Percentiles rank a stretch among this genome's conserved stretches.
Conservation (phyloP, 2,797 vertebrate species). For the Dendrocincla tyrannina region DNA sequence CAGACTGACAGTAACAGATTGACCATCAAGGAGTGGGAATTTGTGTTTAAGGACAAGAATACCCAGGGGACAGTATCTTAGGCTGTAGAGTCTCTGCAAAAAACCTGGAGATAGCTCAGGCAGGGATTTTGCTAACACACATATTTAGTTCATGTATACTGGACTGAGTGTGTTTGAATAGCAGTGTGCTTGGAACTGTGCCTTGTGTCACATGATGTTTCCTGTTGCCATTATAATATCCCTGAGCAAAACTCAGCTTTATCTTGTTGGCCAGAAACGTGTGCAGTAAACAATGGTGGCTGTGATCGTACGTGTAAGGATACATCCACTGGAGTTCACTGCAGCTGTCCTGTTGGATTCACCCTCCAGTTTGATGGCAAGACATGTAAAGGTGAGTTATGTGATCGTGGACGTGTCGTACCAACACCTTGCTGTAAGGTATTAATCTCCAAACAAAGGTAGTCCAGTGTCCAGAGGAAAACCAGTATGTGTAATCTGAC, state of each 20-base stretch:
- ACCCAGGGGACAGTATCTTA: not conserved
- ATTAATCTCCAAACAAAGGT: not conserved
- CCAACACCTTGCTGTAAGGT: not conserved
- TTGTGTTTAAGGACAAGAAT: not conserved
- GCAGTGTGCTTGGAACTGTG: not conserved
- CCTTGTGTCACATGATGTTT: not conserved
- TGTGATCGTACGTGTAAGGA: constrained; percentile 98
- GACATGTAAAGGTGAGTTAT: constrained; percentile 91
- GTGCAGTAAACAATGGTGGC: constrained; percentile 95
- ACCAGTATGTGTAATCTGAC: not conserved
- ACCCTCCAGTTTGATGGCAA: constrained; percentile 94
- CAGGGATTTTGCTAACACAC: not conserved
- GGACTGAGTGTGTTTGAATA: not conserved
- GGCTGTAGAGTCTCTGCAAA: not conserved
- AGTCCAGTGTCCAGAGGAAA: not conserved
- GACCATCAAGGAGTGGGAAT: not conserved
- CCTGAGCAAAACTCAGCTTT: constrained; percentile 23
- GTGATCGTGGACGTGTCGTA: accelerated
- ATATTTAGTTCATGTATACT: not conserved
- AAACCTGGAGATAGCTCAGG: not conserved
- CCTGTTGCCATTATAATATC: not conserved
- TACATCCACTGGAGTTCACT: constrained; percentile 97
- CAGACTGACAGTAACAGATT: not conserved
- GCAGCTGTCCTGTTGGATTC: constrained; percentile 95
- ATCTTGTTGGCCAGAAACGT: constrained; percentile 86